Percentiles rank a stretch among this genome's conserved stretches.
Conservation (phyloP, 2,797 vertebrate species). For the Microctenopoma steveboyesi region DNA sequence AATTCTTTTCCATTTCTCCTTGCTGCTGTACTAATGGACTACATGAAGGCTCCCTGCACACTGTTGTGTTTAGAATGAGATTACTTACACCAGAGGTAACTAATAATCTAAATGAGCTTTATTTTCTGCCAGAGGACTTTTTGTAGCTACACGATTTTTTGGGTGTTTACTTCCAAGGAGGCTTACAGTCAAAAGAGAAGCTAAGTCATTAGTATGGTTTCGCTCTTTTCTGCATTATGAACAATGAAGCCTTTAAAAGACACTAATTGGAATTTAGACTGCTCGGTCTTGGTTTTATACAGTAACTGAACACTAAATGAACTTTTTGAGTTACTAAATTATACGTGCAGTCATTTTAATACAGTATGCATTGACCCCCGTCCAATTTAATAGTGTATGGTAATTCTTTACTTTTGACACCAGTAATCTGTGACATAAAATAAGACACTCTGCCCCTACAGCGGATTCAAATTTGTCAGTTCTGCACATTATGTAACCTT, state of each 20-base stretch:
- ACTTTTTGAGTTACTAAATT: not conserved
- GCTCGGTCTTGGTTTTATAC: not conserved
- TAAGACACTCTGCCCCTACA: too few relatives aligned
- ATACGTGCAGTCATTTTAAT: too few relatives aligned
- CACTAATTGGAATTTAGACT: not conserved
- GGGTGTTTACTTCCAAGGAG: not conserved
- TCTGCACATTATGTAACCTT: too few relatives aligned
- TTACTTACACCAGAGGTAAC: conserved; percentile 46
- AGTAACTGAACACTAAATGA: not conserved
- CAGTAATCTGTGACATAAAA: too few relatives aligned
- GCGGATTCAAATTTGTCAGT: too few relatives aligned
- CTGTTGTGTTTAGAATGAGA: conserved; percentile 27
- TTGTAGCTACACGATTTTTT: not conserved
- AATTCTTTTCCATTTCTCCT: conserved; percentile 28
- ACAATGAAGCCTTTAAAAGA: not conserved
- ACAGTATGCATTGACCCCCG: too few relatives aligned
- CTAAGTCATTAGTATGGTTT: not conserved
- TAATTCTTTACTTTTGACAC: too few relatives aligned
- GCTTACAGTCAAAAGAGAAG: not conserved
- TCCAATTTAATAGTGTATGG: too few relatives aligned
- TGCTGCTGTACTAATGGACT: conserved; percentile 37
- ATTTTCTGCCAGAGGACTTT: conserved; percentile 19
- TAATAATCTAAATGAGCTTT: conserved; percentile 43
- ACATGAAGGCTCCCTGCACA: conserved; percentile 46
- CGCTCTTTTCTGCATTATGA: not conserved